Evolutionary conservation across 23 tunicate genomes (phyloP), one percentile per base, ranked within the genome.

Genomic region (Styela plicata): DNA sequence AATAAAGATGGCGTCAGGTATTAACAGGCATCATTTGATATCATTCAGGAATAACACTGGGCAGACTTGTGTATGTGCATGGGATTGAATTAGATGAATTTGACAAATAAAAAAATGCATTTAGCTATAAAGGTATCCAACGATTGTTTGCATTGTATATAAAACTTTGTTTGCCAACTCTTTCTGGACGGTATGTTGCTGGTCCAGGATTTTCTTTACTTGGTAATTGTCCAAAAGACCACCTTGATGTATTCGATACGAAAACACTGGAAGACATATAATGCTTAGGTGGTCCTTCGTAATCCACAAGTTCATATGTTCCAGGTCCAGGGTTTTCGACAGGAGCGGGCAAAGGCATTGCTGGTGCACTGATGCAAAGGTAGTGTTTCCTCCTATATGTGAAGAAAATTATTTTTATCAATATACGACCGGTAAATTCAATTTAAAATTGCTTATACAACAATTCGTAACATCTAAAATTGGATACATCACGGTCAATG

Each of bases 201-300:
- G 97, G 97, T 2, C 97, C 97, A 36, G 97, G 97, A 63, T 87
- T 87, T 52, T 91, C 91, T 65, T 86, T 91, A 33, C 77, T 65
- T 2, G 84, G 90, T 19, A 83, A 34, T 31, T 66, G 82, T 32
- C 85, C 86, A 27, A 83, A 86, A 0, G 89, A 74, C 98, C 98
- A 93, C 44, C 98, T 44, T 34, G 93, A 88, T 28, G 98, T 93
- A 63, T 93, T 93, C 2, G 98, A 93, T 52, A 93, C 98, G 80
- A 93, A 93, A 68, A 82, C 97, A 36, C 97, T 85, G 52, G 98
- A 93, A 2, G 98, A 88, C 98, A 93, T 93, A 63, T 93, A 88
- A 75, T 88, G 92, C 64, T 88, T 88, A 20, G 87, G 36, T 16
- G 93, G 93, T 2, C 98, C 93, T 34, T 93, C 93, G 37, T 85